Conservation (phyloP, 1,140 invertebrate species). For the Drosophila fuyamai region DNA sequence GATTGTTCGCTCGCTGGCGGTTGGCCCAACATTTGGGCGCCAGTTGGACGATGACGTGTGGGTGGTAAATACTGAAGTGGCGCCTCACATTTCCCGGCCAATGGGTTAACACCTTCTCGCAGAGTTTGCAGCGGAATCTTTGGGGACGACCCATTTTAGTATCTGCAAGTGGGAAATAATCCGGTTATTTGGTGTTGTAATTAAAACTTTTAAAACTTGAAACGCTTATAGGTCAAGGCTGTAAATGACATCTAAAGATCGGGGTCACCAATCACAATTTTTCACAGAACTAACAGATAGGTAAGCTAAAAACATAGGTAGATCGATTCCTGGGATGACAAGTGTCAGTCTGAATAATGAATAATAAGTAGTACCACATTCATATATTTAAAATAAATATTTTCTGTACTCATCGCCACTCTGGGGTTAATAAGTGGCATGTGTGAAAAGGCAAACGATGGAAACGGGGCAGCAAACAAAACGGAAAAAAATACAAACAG, state of each 20-base stretch:
- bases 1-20: background rate
- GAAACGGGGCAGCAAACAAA: constrained; percentile 2
- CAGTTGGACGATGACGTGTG: constrained; percentile 1
- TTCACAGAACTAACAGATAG: background rate
- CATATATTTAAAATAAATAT: background rate
- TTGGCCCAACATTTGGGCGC: background rate
- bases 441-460: constrained; percentile 7
- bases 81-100: constrained; percentile 12
- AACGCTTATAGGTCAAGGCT: too few species aligned
- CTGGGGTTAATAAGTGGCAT: constrained; percentile 7
- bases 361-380: background rate
- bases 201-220: too few species aligned
- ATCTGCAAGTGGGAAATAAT: background rate
- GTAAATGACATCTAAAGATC: too few species aligned
- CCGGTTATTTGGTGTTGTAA: background rate
- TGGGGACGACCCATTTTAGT: constrained; percentile 6
- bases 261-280: background rate
- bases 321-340: background rate
- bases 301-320: background rate
- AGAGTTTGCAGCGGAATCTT: constrained; percentile 7
- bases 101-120: constrained; percentile 9
- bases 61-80: constrained; percentile 12
- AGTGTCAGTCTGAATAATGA: background rate
- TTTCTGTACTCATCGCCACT: background rate
- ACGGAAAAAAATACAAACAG: background rate